Evolutionary conservation across 2,113 vertebrate genomes (phyloP).

Genomic region (Chiloscyllium plagiosum): DNA sequence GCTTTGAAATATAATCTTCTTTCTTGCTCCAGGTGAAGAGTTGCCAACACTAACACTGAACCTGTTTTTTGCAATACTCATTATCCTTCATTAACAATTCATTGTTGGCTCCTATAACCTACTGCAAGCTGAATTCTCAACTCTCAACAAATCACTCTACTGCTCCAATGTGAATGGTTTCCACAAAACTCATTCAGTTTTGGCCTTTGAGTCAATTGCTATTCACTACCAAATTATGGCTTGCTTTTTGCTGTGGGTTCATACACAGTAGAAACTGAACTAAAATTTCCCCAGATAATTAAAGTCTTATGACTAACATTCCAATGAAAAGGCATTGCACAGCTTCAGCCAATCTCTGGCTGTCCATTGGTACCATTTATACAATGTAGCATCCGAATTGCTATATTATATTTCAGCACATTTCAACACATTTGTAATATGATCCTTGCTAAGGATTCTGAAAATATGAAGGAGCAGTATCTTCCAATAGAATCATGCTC

Average conservation of each 20-base stretch:
- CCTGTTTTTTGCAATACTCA: not conserved
- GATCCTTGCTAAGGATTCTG: not conserved
- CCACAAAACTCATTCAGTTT: not conserved
- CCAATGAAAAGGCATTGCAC: not conserved
- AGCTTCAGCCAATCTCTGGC: not conserved
- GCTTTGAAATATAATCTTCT: not conserved
- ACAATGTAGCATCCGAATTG: not conserved
- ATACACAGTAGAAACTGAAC: not conserved
- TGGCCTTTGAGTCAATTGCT: not conserved
- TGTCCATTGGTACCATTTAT: not conserved
- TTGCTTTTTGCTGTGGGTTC: not conserved
- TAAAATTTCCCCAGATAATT: not conserved
- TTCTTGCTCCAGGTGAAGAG: not conserved
- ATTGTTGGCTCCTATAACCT: not conserved
- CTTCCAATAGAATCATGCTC: not conserved
- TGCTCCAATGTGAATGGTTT: not conserved
- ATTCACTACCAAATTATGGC: not conserved
- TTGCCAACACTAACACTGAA: not conserved
- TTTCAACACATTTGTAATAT: not conserved
- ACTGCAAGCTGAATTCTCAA: not conserved
- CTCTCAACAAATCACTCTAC: not conserved
- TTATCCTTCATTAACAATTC: not conserved
- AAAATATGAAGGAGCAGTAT: not conserved
- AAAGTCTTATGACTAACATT: not conserved
- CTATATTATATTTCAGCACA: not conserved